Evolutionary conservation across 1,140 invertebrate genomes (phyloP), one percentile per base, ranked within the genome.

Genomic region (Saccostrea cuccullata): DNA sequence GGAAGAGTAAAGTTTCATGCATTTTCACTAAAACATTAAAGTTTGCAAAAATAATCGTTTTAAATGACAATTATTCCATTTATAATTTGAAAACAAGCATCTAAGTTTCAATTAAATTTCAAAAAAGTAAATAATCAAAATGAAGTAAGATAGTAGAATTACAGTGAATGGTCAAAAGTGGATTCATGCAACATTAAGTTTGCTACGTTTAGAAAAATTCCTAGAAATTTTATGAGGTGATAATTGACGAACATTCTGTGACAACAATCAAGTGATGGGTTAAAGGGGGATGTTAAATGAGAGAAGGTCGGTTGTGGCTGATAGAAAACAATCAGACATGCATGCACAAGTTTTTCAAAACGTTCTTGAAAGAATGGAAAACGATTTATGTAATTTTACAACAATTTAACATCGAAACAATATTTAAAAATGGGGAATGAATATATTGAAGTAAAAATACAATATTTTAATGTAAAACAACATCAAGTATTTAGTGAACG

Each of bases 101-200:
- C 47, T 47, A 47, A 9, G 47, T 47, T 47, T 47, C 6, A 47
- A 47, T 36, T 36, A 36, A 9, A 47, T 47, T 47, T 6, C 1
- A 47, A 47, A 9, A 47, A 47, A 64, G 2, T 36, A 26, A 82
- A 15, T 82, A 82, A 82, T 13, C 26, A n/a, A 83, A 20, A 83
- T 15, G 40, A 83, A 83, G 1, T 15, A 23, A 83, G 20, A 83
- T 12, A 26, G 56, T 55, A 56, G 20, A n/a, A 26, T 2, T 23
- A 58, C 26, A 56, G n/a, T 40, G 11, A 26, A 84, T 84, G 55
- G 56, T 84, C 83, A 56, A 84, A 84, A 84, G 55, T 84, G 56
- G 23, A 84, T 55, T 56, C 83, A 56, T 55, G 55, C 55, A 84
- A 84, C 11, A 56, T 23, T 23, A 55, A 58, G 6, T 23, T 47